Evolutionary conservation across 2,113 vertebrate species (phyloP).

Genomic region (Nycticebus coucang): DNA sequence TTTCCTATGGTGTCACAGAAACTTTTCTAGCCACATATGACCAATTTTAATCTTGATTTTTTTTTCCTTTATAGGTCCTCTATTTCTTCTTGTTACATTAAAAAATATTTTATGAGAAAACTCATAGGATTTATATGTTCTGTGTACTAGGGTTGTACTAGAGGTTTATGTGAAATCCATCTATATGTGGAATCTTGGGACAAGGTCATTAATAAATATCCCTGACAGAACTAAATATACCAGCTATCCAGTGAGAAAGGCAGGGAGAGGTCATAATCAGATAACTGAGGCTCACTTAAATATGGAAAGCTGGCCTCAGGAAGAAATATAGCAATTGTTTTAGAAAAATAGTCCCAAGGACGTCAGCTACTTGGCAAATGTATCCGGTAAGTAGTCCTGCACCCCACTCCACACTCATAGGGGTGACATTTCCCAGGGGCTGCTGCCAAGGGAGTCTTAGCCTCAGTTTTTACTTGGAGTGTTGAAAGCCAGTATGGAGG

Average conservation of each 20-base stretch:
- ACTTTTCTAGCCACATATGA: not conserved
- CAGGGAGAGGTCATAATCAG: not conserved
- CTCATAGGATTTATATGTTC: not conserved
- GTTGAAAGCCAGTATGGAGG: not conserved
- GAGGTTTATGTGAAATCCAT: not conserved
- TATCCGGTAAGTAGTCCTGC: not conserved
- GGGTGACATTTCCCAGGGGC: not conserved
- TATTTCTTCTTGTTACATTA: not conserved
- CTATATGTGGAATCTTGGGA: not conserved
- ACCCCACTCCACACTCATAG: not conserved
- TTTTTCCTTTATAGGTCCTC: not conserved
- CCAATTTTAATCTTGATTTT: conserved; percentile 17
- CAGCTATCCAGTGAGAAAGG: conserved; percentile 3
- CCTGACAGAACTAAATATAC: not conserved
- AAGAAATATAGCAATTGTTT: not conserved
- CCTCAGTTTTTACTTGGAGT: not conserved
- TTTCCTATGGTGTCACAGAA: not conserved
- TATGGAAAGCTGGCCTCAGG: not conserved
- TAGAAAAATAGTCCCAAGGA: not conserved
- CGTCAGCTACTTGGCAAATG: not conserved
- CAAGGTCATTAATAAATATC: not conserved
- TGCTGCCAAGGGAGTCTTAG: rapidly evolving
- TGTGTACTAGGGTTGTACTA: not conserved
- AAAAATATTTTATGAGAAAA: not conserved
- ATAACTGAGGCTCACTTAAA: not conserved